A percentile compares a stretch with the other conserved stretches of the same genome.
Evolutionary conservation across 1,140 invertebrate species (phyloP).

Genomic region (Platorchestia sp.): DNA sequence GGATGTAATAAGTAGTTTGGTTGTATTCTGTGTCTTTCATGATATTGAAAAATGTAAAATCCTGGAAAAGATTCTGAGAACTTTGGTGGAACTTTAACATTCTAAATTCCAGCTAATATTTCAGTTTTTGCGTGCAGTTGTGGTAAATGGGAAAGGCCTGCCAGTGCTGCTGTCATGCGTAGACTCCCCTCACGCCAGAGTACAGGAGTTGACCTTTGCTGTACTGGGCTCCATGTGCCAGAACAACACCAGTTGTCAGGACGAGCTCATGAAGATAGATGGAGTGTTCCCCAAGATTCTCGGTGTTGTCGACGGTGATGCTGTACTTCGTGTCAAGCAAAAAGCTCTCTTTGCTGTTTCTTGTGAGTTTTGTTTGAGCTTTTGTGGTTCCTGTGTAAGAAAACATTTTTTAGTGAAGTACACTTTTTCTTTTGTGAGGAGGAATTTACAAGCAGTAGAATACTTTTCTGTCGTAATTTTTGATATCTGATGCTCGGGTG

Average conservation of each 20-base stretch:
- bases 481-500: too few relatives aligned
- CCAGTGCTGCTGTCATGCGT: slow-evolving; percentile 21
- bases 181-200: background rate
- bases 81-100: too few relatives aligned
- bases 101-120: too few relatives aligned
- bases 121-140: background rate
- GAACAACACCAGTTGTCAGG: slow-evolving; percentile 23
- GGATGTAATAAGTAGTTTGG: too few relatives aligned
- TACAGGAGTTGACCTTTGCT: background rate
- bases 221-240: background rate
- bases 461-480: too few relatives aligned
- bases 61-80: too few relatives aligned
- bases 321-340: background rate
- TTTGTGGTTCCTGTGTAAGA: too few relatives aligned
- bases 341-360: slow-evolving; percentile 25
- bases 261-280: background rate
- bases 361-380: background rate
- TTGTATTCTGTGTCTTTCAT: too few relatives aligned
- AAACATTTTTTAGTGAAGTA: too few relatives aligned
- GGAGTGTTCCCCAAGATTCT: background rate
- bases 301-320: background rate
- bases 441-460: too few relatives aligned
- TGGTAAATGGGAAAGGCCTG: background rate
- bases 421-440: too few relatives aligned
- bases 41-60: too few relatives aligned